Evolutionary conservation across 2,888 invertebrate genomes (phyloP).

Genomic region (Mantis religiosa): DNA sequence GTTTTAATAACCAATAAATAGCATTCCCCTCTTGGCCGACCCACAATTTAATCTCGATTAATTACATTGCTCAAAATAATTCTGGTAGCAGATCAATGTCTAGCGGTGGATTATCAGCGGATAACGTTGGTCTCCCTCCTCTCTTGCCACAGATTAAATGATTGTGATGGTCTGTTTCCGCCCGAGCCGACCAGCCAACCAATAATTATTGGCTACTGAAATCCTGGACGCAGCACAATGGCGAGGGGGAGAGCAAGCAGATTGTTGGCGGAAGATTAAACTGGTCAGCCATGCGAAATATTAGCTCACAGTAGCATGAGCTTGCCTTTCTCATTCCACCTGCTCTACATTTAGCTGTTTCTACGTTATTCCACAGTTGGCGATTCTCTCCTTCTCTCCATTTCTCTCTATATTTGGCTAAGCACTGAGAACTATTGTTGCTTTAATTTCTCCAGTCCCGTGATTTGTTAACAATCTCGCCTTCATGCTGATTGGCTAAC

Average conservation of each 20-base stretch:
- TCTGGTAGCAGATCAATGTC: not conserved
- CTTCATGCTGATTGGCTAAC: no score
- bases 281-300: slow-evolving; percentile 4
- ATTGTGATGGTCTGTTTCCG: not conserved
- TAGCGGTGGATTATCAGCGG: not conserved
- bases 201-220: not conserved
- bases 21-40: not conserved
- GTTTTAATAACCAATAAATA: not conserved
- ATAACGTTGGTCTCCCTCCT: no score
- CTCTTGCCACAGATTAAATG: not conserved
- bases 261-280: slow-evolving; percentile 16
- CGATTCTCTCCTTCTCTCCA: no score
- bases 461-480: no score
- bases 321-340: not conserved
- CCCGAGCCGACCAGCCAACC: no score
- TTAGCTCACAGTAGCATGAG: not conserved
- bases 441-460: no score
- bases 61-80: not conserved
- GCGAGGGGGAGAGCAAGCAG: not conserved
- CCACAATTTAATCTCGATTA: not conserved
- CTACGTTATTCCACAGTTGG: no score
- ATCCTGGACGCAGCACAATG: not conserved
- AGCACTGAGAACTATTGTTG: no score
- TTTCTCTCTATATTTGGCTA: no score
- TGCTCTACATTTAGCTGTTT: no score